Evolutionary conservation across 2,113 vertebrate genomes (phyloP).

Genomic region (Scalopus aquaticus): DNA sequence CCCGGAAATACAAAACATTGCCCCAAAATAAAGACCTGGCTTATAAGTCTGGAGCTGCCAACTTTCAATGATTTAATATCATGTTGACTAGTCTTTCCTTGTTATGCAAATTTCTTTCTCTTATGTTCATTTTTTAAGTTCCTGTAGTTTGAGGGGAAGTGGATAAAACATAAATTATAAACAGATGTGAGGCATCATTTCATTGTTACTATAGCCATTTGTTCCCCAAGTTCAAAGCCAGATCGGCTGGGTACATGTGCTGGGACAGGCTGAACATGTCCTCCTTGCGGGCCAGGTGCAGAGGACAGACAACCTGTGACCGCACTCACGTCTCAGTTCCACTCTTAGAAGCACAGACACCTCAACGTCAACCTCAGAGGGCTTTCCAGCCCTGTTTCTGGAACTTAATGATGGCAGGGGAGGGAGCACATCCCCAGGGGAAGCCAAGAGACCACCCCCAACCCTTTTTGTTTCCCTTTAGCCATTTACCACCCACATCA

Average conservation of each 20-base stretch:
- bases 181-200: rapidly evolving
- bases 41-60: background rate
- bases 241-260: too few species aligned
- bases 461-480: slow-evolving; percentile 32
- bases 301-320: slow-evolving; percentile 51
- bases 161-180: background rate
- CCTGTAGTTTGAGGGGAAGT: background rate
- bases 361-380: slow-evolving; percentile 66
- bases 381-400: slow-evolving; percentile 60
- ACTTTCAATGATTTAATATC: background rate
- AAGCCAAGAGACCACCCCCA: slow-evolving; percentile 4
- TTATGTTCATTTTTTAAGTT: background rate
- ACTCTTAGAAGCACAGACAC: slow-evolving; percentile 56
- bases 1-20: background rate
- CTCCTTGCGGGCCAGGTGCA: slow-evolving; percentile 40
- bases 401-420: slow-evolving; percentile 14
- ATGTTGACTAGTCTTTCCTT: background rate
- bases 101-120: background rate
- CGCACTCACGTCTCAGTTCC: slow-evolving; percentile 71
- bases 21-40: background rate
- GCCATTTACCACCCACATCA: background rate
- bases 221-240: background rate
- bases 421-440: background rate
- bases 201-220: rapidly evolving
- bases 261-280: background rate